Conservation (phyloP, 2,797 vertebrate genomes). For the Gymnoscopelus microlampas region DNA sequence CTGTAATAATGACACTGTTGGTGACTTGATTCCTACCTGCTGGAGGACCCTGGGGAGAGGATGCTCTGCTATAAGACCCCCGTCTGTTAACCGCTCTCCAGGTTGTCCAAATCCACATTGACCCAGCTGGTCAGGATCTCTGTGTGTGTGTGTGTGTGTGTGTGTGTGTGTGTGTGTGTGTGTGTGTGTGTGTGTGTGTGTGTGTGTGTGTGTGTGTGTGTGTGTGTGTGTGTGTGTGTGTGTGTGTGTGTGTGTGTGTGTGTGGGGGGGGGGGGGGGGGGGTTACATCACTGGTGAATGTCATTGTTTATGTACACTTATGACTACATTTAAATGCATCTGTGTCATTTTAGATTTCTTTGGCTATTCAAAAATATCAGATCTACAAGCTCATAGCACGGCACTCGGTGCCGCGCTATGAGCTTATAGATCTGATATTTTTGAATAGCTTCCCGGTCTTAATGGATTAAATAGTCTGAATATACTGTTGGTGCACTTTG, state of each 20-base stretch:
- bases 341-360: no score
- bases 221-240: not conserved
- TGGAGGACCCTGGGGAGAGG: conserved; percentile 14
- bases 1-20: not conserved
- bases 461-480: no score
- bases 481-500: no score
- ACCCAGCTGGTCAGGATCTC: conserved; percentile 69
- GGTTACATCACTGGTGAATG: no score
- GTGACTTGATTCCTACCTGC: conserved; percentile 35
- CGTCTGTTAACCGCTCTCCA: conserved; percentile 39
- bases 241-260: conserved; percentile 11
- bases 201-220: conserved; percentile 7
- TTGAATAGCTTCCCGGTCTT: no score
- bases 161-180: not conserved
- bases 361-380: no score
- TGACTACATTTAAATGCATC: no score
- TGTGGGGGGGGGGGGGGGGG: conserved; percentile 1
- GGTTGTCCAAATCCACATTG: conserved; percentile 51
- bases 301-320: no score
- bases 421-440: no score
- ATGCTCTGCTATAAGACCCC: conserved; percentile 33
- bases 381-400: no score
- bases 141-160: conserved; percentile 16
- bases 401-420: no score
- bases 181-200: not conserved